Percentiles rank a stretch among this genome's conserved stretches.
phyloP scores from a whole-genome alignment of 2,888 invertebrate genomes.

The Drosophila colorata region DNA sequence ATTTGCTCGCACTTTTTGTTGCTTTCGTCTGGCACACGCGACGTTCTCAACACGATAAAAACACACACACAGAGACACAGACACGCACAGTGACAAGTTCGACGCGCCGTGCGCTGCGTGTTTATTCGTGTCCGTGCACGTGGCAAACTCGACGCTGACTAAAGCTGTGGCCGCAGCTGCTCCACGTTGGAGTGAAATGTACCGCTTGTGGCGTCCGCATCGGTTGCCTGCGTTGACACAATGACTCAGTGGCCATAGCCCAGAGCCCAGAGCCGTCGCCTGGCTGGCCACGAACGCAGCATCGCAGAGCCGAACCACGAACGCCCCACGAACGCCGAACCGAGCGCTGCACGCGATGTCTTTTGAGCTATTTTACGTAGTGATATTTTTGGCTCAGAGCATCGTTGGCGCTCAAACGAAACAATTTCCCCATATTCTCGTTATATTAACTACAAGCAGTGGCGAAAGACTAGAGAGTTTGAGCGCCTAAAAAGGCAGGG shows the following conservation, averaged over 20 bases:
- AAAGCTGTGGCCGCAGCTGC: slow-evolving; percentile 32
- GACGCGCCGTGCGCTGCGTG: slow-evolving; percentile 23
- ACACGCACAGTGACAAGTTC: background rate
- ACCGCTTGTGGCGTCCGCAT: slow-evolving; percentile 53
- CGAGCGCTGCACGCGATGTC: slow-evolving; percentile 29
- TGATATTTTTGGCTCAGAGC: slow-evolving; percentile 33
- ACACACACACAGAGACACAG: background rate
- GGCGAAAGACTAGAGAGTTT: background rate
- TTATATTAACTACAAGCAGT: background rate
- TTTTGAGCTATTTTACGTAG: slow-evolving; percentile 25
- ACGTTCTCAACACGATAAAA: slow-evolving; percentile 3
- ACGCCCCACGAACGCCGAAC: slow-evolving; percentile 15
- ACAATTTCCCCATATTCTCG: slow-evolving; percentile 51
- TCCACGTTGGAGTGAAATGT: slow-evolving; percentile 46
- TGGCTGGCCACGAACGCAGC: slow-evolving; percentile 42
- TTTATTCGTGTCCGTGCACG: slow-evolving; percentile 68
- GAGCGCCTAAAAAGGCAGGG: background rate
- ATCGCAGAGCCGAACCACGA: slow-evolving; percentile 24
- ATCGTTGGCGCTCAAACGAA: slow-evolving; percentile 4
- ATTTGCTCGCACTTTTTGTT: slow-evolving; percentile 29
- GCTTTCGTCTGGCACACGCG: slow-evolving; percentile 36
- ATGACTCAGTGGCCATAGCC: slow-evolving; percentile 50
- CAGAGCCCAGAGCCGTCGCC: slow-evolving; percentile 42
- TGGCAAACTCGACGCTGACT: slow-evolving; percentile 74
- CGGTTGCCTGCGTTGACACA: slow-evolving; percentile 58